Percentiles rank a stretch among this genome's conserved stretches.
Conservation (phyloP, 1,140 invertebrate species). For the Diachasmimorpha longicaudata region DNA sequence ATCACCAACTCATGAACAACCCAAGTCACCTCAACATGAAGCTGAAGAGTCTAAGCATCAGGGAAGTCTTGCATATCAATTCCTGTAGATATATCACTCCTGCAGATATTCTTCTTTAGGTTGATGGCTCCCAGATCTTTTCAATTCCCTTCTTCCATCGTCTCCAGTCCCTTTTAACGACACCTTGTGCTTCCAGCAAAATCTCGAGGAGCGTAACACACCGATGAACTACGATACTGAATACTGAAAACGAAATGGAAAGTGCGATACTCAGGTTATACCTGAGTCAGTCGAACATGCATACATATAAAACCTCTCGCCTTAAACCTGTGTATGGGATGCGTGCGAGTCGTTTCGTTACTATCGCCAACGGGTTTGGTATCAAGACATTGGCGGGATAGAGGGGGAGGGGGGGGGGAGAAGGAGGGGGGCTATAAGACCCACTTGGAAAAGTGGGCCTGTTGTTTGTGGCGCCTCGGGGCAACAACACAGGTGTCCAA, state of each 20-base stretch:
- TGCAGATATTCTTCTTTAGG: too few species aligned
- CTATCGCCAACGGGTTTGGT: neutral
- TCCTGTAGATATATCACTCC: too few species aligned
- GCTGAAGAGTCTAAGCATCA: too few species aligned
- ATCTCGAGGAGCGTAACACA: neutral
- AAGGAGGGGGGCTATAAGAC: neutral
- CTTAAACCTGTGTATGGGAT: neutral
- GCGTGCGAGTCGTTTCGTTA: neutral
- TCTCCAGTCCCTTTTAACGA: too few species aligned
- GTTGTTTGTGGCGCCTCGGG: neutral
- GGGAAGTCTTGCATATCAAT: too few species aligned
- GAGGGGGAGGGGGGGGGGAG: too few species aligned
- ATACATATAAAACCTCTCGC: neutral
- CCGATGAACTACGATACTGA: neutral
- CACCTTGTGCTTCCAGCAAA: neutral
- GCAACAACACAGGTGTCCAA: neutral
- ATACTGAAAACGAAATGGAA: neutral
- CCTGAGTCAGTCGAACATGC: neutral
- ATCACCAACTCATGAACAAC: too few species aligned
- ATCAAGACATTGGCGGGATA: neutral
- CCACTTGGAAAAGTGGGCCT: neutral
- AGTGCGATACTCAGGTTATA: neutral
- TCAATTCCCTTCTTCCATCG: too few species aligned
- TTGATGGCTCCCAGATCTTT: too few species aligned
- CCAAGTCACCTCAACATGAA: too few species aligned